Evolutionary conservation across 2,888 invertebrate genomes (phyloP), one percentile per base, ranked within the genome.

Genomic region (Microplitis deprimator): DNA sequence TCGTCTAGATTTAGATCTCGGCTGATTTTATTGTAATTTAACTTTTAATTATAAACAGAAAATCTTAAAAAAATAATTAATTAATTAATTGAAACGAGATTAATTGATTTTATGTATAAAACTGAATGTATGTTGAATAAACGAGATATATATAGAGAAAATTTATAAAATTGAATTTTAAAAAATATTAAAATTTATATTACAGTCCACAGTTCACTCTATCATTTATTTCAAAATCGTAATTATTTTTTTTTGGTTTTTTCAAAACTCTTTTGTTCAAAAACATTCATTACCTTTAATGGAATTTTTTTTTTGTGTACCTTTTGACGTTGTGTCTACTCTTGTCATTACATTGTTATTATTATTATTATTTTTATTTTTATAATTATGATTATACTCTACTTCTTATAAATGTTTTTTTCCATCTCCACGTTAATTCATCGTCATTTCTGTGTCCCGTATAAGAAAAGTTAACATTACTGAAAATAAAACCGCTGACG

Each of bases 401-500:
- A 62, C 29, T 1, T 40, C 40, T 60, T 60, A 41, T 5, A 50
- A 50, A 8, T 50, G 50, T 50, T 50, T 50, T 13, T 50, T 13
- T 50, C 8, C 73, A 29, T 40, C 67, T 41, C 68, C 41, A 68
- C 69, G 64, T 72, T 75, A 41, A 68, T 75, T 69, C 50, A 60
- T 75, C 6, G 38, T 71, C 76, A 68, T 78, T 68, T 79, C 67
- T 79, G 73, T 79, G 62, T 74, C 64, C 69, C 78, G 41, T 68
- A 65, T 76, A 68, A 73, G 77, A 80, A 72, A 73, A 77, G 61
- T 73, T 68, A 73, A 79, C 68, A 29, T 76, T 79, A 79, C 71
- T 76, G 73, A 68, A 81, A 77, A 79, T 77, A 81, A 73, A 59
- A 82, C 82, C 82, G 84, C 83, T 81, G 84, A 84, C 82, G 83